These are phyloP conservation scores for Serinus canaria DNA, from an alignment of 2,113 vertebrate genomes.

Conservation along the genomic window DNA sequence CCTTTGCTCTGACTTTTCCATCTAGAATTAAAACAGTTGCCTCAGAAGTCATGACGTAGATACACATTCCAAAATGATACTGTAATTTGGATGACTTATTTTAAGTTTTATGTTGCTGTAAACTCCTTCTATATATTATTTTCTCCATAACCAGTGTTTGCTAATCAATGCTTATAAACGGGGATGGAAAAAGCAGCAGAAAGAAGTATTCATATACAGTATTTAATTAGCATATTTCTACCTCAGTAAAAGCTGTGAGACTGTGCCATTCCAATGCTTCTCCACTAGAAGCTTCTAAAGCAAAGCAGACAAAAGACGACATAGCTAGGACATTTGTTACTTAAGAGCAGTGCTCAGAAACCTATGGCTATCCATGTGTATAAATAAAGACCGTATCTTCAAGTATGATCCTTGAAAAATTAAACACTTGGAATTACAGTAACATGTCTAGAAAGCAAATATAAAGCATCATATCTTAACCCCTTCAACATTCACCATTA, in stretches of 20 bases:
- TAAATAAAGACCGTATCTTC: not conserved
- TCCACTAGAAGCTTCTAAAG: conserved; percentile 2
- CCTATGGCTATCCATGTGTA: not conserved
- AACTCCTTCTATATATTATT: not conserved
- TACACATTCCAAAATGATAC: not conserved
- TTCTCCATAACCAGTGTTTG: not conserved
- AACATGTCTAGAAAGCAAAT: not conserved
- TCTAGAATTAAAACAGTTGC: not conserved
- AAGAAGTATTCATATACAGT: not conserved
- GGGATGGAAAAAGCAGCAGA: not conserved
- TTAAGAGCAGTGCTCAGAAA: not conserved
- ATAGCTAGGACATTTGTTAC: not conserved
- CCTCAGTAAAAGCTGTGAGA: not conserved
- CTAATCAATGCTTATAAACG: not conserved
- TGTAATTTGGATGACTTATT: not conserved
- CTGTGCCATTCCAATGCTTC: not conserved
- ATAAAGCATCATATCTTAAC: not conserved
- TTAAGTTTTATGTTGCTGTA: not conserved
- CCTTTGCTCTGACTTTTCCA: not conserved
- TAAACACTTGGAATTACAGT: not conserved
- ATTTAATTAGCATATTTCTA: not conserved
- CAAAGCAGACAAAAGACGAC: not conserved
- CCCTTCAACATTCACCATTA: not conserved
- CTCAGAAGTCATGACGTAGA: not conserved
- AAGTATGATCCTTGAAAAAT: not conserved